Conservation (phyloP, 2,888 invertebrate genomes). For the Deilephila porcellus region DNA sequence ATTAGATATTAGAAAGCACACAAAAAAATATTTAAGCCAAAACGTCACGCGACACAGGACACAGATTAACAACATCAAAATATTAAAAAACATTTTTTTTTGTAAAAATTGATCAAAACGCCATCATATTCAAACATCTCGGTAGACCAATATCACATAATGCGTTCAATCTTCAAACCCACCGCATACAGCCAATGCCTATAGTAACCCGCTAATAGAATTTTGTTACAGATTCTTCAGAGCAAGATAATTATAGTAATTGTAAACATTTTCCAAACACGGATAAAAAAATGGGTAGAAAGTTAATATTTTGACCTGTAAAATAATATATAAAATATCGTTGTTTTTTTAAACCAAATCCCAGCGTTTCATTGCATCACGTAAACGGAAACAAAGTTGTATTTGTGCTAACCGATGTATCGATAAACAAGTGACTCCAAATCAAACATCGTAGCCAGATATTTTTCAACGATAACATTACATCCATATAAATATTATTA, state of each 20-base stretch:
- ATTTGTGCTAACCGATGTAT: not conserved
- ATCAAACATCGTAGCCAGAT: not conserved
- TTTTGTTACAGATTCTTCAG: not conserved
- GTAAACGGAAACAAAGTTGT: not conserved
- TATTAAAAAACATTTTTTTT: conserved; percentile 34
- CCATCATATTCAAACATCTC: not conserved
- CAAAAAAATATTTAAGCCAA: conserved; percentile 26
- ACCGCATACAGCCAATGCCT: not conserved
- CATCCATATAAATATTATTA: conserved; percentile 16
- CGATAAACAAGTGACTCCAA: not conserved
- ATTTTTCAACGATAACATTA: conserved; percentile 24
- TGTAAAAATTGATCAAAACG: conserved; percentile 1
- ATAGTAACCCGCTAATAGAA: not conserved
- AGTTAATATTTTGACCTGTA: not conserved
- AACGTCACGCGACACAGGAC: conserved; percentile 35
- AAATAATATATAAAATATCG: not conserved
- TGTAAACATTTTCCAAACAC: conserved; percentile 2
- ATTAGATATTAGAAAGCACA: conserved; percentile 29
- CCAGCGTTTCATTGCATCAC: not conserved
- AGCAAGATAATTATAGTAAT: not conserved
- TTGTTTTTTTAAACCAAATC: not conserved
- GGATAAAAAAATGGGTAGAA: not conserved
- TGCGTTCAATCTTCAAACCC: not conserved
- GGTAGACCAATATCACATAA: not conserved
- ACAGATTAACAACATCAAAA: conserved; percentile 36